Evolutionary conservation across 2,888 invertebrate genomes (phyloP).

Genomic region (Spatulosminthurus flaviceps): DNA sequence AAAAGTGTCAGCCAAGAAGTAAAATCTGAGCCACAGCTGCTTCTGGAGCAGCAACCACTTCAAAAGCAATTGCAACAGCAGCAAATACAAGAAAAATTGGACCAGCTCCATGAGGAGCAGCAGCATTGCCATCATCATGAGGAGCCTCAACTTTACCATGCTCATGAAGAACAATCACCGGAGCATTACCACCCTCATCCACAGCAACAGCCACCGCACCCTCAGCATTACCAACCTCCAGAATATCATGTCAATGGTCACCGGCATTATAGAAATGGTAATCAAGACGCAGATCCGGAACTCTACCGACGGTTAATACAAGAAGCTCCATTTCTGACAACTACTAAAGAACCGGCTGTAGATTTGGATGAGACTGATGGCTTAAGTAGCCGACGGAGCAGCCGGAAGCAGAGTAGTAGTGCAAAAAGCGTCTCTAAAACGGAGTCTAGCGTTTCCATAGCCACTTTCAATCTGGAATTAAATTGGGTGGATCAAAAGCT

Average conservation of each 20-base stretch:
- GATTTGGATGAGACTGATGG: constrained; percentile 19
- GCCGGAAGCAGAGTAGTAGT: not conserved
- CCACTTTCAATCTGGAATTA: constrained; percentile 31
- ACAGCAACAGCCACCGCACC: not conserved
- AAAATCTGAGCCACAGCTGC: too few relatives aligned
- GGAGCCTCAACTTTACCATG: too few relatives aligned
- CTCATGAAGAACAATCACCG: too few relatives aligned
- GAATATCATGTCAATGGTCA: not conserved
- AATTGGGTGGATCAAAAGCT: constrained; percentile 55
- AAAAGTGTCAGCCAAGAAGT: too few relatives aligned
- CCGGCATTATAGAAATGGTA: not conserved
- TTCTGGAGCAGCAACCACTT: not conserved
- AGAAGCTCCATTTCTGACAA: constrained; percentile 45
- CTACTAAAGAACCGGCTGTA: constrained; percentile 20
- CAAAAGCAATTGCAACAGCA: too few relatives aligned
- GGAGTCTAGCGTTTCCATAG: constrained; percentile 28
- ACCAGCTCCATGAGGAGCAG: too few relatives aligned
- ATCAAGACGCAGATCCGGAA: constrained; percentile 22
- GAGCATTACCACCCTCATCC: too few relatives aligned
- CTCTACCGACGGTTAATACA: constrained; percentile 48
- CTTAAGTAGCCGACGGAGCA: not conserved
- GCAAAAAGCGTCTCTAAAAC: not conserved
- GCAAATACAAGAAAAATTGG: too few relatives aligned
- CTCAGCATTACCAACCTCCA: not conserved
- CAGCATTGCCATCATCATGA: too few relatives aligned